Evolutionary conservation across 2,113 vertebrate species (phyloP).

Genomic region (Plotosus lineatus): DNA sequence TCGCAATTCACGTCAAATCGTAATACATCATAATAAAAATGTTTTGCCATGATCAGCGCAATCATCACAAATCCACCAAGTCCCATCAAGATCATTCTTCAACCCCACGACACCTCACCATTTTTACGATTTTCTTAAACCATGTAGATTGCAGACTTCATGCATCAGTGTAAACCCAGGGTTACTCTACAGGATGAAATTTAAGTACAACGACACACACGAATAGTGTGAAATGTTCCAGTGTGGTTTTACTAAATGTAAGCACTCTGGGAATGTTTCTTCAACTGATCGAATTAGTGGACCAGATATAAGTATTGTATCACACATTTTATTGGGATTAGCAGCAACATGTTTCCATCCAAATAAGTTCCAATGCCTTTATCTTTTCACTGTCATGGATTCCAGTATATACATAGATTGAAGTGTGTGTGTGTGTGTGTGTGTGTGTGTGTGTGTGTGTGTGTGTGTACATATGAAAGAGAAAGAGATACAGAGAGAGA

Average conservation of each 20-base stretch:
- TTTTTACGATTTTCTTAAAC: too few relatives aligned
- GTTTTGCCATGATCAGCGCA: too few relatives aligned
- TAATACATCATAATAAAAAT: too few relatives aligned
- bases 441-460: neutral
- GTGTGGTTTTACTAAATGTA: neutral
- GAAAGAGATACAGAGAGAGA: slow-evolving; percentile 14
- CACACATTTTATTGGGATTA: neutral
- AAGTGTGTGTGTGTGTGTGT: neutral
- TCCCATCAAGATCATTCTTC: too few relatives aligned
- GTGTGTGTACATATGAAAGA: slow-evolving; percentile 1
- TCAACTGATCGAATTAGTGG: neutral
- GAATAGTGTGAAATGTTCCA: neutral
- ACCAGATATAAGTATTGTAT: neutral
- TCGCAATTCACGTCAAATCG: too few relatives aligned
- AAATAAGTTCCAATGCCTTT: neutral
- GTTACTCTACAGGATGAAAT: too few relatives aligned
- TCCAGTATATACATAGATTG: slow-evolving; percentile 57
- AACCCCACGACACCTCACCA: too few relatives aligned
- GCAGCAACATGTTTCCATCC: neutral
- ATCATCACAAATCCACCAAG: too few relatives aligned
- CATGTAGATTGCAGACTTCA: too few relatives aligned
- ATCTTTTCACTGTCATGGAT: neutral
- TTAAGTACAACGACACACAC: too few relatives aligned
- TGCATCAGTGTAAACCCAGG: too few relatives aligned
- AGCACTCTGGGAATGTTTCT: too few relatives aligned